Evolutionary conservation across 2,888 invertebrate genomes (phyloP).

Genomic region (Lucinisca nassula): DNA sequence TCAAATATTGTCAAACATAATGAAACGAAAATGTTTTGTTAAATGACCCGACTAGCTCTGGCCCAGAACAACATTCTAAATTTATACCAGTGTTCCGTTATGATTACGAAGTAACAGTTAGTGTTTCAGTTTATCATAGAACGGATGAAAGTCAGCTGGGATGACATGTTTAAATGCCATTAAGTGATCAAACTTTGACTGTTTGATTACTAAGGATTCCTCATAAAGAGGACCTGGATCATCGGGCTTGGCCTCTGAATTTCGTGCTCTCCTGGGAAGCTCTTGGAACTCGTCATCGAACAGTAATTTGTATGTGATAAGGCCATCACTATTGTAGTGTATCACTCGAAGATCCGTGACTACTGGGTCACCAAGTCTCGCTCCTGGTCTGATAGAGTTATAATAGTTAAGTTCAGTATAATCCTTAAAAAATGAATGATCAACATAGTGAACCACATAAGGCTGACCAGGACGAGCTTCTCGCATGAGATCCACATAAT

Average conservation of each 20-base stretch:
- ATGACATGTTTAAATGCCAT: slow-evolving; percentile 14
- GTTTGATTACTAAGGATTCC: slow-evolving; percentile 1
- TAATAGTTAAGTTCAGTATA: slow-evolving; percentile 31
- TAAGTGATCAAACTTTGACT: slow-evolving; percentile 11
- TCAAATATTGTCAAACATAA: not conserved
- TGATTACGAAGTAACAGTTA: not conserved
- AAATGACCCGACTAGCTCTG: not conserved
- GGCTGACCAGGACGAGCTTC: slow-evolving; percentile 22
- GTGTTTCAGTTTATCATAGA: not conserved
- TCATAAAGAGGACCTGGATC: not conserved
- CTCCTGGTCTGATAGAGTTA: slow-evolving; percentile 37
- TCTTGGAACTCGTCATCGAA: not conserved
- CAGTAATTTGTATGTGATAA: not conserved
- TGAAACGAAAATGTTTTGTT: not conserved
- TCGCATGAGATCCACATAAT: slow-evolving; percentile 36
- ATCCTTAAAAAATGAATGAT: slow-evolving; percentile 39
- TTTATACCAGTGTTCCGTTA: not conserved
- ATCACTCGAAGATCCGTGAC: slow-evolving; percentile 42
- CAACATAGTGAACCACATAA: slow-evolving; percentile 38
- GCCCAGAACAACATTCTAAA: not conserved
- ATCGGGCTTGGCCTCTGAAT: not conserved
- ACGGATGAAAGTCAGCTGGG: slow-evolving; percentile 18
- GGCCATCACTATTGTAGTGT: slow-evolving; percentile 27
- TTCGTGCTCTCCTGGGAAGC: slow-evolving; percentile 10
- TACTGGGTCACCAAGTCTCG: slow-evolving; percentile 43